These are phyloP conservation scores for Proteles cristata DNA, from an alignment of 2,113 vertebrate species.

Conservation along the genomic window DNA sequence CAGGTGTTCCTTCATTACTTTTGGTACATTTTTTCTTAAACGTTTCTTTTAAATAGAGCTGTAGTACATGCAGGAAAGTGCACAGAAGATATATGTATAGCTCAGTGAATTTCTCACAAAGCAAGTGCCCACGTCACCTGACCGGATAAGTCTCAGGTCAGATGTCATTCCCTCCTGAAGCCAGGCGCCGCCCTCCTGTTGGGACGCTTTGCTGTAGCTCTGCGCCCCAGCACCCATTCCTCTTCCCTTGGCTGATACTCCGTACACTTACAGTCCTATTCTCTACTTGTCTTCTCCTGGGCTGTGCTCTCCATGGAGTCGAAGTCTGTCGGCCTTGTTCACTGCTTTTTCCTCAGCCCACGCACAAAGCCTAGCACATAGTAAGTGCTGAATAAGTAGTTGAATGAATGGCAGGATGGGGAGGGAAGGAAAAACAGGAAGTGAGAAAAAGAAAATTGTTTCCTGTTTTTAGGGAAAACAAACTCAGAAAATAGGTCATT, in stretches of 20 bases:
- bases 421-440: neutral
- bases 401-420: neutral
- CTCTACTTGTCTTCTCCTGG: neutral
- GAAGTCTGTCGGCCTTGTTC: neutral
- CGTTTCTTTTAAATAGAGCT: neutral
- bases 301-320: neutral
- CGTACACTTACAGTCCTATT: neutral
- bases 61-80: neutral
- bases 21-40: neutral
- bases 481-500: neutral
- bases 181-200: neutral
- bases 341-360: neutral
- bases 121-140: neutral
- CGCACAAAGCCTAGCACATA: neutral
- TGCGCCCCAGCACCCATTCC: neutral
- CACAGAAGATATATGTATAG: neutral
- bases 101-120: slow-evolving; percentile 9
- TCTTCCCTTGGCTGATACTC: neutral
- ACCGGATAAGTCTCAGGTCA: neutral
- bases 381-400: neutral
- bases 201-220: neutral
- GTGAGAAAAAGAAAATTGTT: neutral
- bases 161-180: neutral
- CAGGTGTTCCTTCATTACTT: slow-evolving; percentile 5
- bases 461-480: neutral